Percentiles rank a stretch among this genome's conserved stretches.
Evolutionary conservation across 2,888 invertebrate genomes (phyloP).

Genomic region (Malachius bipustulatus): DNA sequence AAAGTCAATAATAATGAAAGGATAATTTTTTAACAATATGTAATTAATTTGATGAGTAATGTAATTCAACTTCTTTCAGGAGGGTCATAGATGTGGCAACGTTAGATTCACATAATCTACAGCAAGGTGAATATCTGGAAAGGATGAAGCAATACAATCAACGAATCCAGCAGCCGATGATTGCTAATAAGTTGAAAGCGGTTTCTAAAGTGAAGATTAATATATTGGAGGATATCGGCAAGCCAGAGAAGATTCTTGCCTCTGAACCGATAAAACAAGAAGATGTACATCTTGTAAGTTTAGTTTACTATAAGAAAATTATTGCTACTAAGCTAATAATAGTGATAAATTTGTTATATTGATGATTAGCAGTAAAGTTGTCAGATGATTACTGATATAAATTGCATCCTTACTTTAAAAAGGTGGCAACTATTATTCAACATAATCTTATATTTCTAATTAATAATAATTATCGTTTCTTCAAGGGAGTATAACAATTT

Average conservation of each 20-base stretch:
- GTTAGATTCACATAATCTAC: constrained; percentile 74
- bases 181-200: constrained; percentile 33
- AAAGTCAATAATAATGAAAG: too few species aligned
- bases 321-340: too few species aligned
- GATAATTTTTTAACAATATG: too few species aligned
- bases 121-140: constrained; percentile 81
- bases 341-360: too few species aligned
- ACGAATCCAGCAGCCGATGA: constrained; percentile 42
- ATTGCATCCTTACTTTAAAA: too few species aligned
- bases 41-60: too few species aligned
- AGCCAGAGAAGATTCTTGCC: constrained; percentile 55
- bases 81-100: constrained; percentile 93
- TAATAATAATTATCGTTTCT: too few species aligned
- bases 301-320: background rate
- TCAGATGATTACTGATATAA: too few species aligned
- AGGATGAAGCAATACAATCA: constrained; percentile 60
- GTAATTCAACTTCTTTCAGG: constrained; percentile 48
- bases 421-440: too few species aligned
- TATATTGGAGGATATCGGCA: constrained; percentile 61
- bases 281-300: constrained; percentile 61
- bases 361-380: too few species aligned
- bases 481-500: too few species aligned
- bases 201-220: constrained; percentile 37
- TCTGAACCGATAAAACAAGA: constrained; percentile 47
- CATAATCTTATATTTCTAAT: too few species aligned